These are phyloP conservation scores for Cremastinae sp. DNA, from an alignment of 2,888 invertebrate genomes.

Conservation along the genomic window DNA sequence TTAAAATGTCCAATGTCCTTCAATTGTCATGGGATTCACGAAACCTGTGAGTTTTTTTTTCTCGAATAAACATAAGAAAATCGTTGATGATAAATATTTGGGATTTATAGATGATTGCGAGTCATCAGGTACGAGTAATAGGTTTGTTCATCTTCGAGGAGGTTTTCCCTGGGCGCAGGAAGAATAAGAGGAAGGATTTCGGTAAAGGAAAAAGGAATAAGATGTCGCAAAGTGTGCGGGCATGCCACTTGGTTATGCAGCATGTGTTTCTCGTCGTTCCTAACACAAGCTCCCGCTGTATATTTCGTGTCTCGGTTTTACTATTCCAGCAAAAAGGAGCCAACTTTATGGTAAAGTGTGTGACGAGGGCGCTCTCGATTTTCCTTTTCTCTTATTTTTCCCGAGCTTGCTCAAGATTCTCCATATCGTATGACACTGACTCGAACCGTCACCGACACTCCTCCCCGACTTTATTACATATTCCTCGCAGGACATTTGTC, in stretches of 20 bases:
- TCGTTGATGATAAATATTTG: background rate
- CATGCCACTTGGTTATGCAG: slow-evolving; percentile 72
- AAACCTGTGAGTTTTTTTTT: too few relatives aligned
- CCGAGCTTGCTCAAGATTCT: slow-evolving; percentile 46
- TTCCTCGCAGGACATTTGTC: slow-evolving; percentile 72
- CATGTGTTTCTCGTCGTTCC: slow-evolving; percentile 70
- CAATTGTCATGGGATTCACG: too few relatives aligned
- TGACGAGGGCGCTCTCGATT: slow-evolving; percentile 31
- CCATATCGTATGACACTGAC: slow-evolving; percentile 23
- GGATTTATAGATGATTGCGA: slow-evolving; percentile 17
- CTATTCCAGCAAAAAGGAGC: slow-evolving; percentile 39
- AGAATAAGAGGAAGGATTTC: slow-evolving; percentile 10
- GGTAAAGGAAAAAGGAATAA: slow-evolving; percentile 11
- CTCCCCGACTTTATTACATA: slow-evolving; percentile 77
- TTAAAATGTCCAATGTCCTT: too few relatives aligned
- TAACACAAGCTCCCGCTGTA: slow-evolving; percentile 69
- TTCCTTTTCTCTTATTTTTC: slow-evolving; percentile 53
- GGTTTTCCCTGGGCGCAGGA: background rate
- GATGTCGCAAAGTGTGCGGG: slow-evolving; percentile 53
- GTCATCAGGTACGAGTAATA: slow-evolving; percentile 67
- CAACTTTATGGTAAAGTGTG: slow-evolving; percentile 28
- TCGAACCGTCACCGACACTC: slow-evolving; percentile 37
- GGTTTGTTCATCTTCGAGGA: slow-evolving; percentile 61
- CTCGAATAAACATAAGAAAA: slow-evolving; percentile 1
- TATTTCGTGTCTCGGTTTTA: slow-evolving; percentile 43